A percentile compares a stretch with the other conserved stretches of the same genome.
phyloP scores from a whole-genome alignment of 2,888 invertebrate species.

The Falcaria lacertinaria region DNA sequence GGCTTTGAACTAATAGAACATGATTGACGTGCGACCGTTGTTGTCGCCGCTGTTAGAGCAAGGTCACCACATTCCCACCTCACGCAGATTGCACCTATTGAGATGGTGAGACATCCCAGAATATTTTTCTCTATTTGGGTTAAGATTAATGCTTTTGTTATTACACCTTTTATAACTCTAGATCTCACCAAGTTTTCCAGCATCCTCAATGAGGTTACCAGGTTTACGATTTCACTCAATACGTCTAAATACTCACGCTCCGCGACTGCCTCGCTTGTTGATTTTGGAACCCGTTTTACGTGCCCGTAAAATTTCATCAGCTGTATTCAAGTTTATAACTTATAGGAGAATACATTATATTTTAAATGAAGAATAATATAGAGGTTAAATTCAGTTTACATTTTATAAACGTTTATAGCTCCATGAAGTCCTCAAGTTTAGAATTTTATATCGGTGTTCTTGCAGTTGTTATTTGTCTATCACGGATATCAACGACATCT shows the following conservation, averaged over 20 bases:
- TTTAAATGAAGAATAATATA: no score
- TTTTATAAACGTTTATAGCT: no score
- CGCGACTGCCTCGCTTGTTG: slow-evolving; percentile 42
- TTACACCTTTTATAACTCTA: slow-evolving; percentile 30
- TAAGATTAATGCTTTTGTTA: not conserved
- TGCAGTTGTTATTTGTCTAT: no score
- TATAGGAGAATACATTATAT: no score
- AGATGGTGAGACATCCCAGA: not conserved
- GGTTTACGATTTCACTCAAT: slow-evolving; percentile 66
- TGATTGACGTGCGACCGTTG: slow-evolving; percentile 68
- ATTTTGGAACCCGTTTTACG: slow-evolving; percentile 51
- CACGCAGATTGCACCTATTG: slow-evolving; percentile 18
- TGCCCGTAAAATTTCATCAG: slow-evolving; percentile 31
- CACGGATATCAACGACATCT: no score
- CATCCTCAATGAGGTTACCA: slow-evolving; percentile 56
- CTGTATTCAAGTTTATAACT: slow-evolving; percentile 31
- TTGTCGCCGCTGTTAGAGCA: slow-evolving; percentile 40
- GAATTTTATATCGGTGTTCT: no score
- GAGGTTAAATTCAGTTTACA: slow-evolving; percentile 41
- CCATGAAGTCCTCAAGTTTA: no score
- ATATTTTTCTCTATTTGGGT: not conserved
- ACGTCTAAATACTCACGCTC: slow-evolving; percentile 43
- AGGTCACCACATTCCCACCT: slow-evolving; percentile 49
- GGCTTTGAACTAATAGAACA: slow-evolving; percentile 72
- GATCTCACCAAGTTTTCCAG: slow-evolving; percentile 28